A percentile compares a stretch with the other conserved stretches of the same genome.
Conservation (phyloP, 2,797 vertebrate species). For the Protonibea diacanthus region DNA sequence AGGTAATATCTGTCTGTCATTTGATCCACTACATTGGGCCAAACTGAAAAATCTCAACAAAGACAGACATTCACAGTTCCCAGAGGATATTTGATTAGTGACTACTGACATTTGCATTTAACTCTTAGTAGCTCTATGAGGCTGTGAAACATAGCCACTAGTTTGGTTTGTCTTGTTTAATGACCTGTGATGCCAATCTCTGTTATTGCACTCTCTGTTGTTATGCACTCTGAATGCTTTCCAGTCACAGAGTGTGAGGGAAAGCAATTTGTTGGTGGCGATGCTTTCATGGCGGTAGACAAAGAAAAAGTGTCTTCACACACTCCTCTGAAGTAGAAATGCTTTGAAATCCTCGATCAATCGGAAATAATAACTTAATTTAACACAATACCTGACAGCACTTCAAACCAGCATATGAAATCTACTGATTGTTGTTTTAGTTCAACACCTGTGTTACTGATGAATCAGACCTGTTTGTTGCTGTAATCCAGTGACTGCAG, state of each 20-base stretch:
- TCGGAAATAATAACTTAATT: slow-evolving; percentile 4
- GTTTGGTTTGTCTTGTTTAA: background rate
- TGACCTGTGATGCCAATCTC: background rate
- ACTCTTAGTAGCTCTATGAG: background rate
- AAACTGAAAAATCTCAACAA: background rate
- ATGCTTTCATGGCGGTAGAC: background rate
- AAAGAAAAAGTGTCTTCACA: background rate
- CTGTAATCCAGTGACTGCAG: slow-evolving; percentile 8
- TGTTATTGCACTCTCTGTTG: background rate
- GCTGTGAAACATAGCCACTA: too few species aligned
- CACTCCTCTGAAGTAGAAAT: slow-evolving; percentile 8
- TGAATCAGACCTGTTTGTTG: slow-evolving; percentile 26
- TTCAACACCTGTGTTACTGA: slow-evolving; percentile 6
- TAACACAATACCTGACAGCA: background rate
- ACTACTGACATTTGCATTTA: background rate
- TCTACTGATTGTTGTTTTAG: slow-evolving; percentile 17
- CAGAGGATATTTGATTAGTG: background rate
- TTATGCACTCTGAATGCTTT: background rate
- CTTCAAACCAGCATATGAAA: background rate
- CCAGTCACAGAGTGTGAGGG: background rate
- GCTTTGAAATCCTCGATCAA: slow-evolving; percentile 6
- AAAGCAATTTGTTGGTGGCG: background rate
- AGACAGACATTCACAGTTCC: background rate
- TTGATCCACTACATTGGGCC: background rate
- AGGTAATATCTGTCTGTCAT: background rate